These are phyloP conservation scores for Cotesia glomerata DNA, from an alignment of 1,140 invertebrate genomes.

Conservation along the genomic window DNA sequence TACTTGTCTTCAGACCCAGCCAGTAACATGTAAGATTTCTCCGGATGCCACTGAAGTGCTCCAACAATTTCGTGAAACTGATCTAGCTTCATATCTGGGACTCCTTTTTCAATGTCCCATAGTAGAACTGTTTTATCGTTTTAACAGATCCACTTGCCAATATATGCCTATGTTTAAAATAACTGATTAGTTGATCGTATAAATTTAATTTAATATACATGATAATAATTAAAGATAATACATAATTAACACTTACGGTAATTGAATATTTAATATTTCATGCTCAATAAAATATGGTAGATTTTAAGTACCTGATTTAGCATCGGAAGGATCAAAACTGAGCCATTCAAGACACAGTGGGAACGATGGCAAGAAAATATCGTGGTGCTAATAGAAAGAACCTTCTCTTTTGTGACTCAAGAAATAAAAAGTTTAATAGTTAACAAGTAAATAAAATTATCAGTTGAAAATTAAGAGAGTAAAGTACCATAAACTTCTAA, in stretches of 20 bases:
- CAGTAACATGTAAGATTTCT: conserved; percentile 80
- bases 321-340: conserved; percentile 77
- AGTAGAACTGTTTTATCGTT: conserved; percentile 82
- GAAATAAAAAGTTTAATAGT: conserved; percentile 36
- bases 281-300: conserved; percentile 66
- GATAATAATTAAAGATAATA: not conserved
- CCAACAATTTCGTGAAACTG: conserved; percentile 85
- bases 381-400: conserved; percentile 93
- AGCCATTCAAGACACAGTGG: conserved; percentile 93
- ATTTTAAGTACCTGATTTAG: conserved; percentile 64
- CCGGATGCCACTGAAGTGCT: conserved; percentile 85
- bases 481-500: conserved; percentile 86
- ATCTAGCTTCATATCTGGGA: no score
- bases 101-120: conserved; percentile 91
- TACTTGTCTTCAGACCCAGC: conserved; percentile 76
- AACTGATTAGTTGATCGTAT: conserved; percentile 7
- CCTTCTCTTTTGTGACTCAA: conserved; percentile 84
- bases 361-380: conserved; percentile 85
- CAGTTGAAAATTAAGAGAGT: no score
- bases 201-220: not conserved
- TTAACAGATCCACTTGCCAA: conserved; percentile 87
- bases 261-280: conserved; percentile 79
- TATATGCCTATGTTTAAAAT: conserved; percentile 73
- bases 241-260: conserved; percentile 50
- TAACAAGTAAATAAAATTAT: conserved; percentile 19